These are phyloP conservation scores for Micronycteris hirsuta DNA, from an alignment of 2,113 vertebrate species.

Conservation along the genomic window DNA sequence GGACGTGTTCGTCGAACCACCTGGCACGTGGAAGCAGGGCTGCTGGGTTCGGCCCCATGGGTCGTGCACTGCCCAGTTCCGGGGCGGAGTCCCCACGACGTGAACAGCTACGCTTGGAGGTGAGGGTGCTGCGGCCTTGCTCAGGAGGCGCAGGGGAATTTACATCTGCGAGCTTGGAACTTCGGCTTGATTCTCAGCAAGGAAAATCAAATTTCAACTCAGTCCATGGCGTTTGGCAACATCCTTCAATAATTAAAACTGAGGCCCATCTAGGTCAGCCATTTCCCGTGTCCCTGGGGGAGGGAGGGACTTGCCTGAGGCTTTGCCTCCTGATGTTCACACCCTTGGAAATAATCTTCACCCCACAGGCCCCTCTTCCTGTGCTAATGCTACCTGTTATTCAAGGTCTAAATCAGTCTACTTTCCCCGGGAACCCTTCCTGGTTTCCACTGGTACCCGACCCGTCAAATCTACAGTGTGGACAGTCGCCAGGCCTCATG, in stretches of 20 bases:
- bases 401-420: neutral
- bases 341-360: neutral
- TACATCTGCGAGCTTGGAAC: too few species aligned
- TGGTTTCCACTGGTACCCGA: neutral
- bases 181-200: neutral
- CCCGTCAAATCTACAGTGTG: neutral
- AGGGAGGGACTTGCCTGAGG: neutral
- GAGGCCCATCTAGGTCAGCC: neutral
- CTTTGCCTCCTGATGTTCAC: neutral
- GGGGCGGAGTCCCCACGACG: fast-evolving
- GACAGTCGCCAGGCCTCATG: too few species aligned
- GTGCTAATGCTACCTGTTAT: neutral
- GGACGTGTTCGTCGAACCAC: neutral
- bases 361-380: neutral
- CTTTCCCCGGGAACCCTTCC: neutral
- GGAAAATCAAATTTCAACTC: neutral
- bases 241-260: neutral
- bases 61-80: neutral
- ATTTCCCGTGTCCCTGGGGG: neutral
- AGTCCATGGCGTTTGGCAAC: neutral
- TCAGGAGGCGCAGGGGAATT: neutral
- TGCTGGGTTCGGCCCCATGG: fast-evolving
- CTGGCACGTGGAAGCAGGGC: neutral
- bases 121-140: neutral
- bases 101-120: neutral